A percentile compares a stretch with the other conserved stretches of the same genome.
Evolutionary conservation across 2,113 vertebrate species (phyloP).

Genomic region (Meleagris gallopavo): DNA sequence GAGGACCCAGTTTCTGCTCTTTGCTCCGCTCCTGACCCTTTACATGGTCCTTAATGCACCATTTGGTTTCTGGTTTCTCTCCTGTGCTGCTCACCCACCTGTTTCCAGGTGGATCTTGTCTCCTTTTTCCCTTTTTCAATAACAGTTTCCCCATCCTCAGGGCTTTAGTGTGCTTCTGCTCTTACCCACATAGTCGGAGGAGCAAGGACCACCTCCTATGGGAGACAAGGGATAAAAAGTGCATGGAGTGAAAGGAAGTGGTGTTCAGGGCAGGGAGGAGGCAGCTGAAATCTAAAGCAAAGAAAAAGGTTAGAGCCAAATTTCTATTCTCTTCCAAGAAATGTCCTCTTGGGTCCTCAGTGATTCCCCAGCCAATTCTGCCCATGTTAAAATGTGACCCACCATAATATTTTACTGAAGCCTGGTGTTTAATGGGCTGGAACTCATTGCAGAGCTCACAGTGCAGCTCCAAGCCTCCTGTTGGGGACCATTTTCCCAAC

Average conservation of each 20-base stretch:
- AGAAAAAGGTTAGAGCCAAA: not conserved
- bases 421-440: conserved; percentile 35
- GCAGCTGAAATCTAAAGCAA: not conserved
- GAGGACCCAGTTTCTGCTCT: not conserved
- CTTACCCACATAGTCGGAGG: not conserved
- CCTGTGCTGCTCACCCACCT: not conserved
- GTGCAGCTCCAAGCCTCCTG: conserved; percentile 28
- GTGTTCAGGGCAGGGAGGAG: not conserved
- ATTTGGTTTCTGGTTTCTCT: not conserved
- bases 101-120: not conserved
- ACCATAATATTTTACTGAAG: conserved; percentile 46
- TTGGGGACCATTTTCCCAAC: conserved; percentile 57
- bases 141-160: not conserved
- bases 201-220: not conserved
- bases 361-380: not conserved
- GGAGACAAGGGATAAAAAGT: too few relatives aligned
- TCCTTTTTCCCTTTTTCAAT: not conserved
- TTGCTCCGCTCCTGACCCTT: not conserved
- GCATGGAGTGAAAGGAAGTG: not conserved
- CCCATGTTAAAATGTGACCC: conserved; percentile 19
- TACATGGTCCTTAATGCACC: not conserved
- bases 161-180: not conserved
- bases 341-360: not conserved
- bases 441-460: conserved; percentile 52
- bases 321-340: not conserved